phyloP scores from a whole-genome alignment of 2,797 vertebrate species.

The Girardinus metallicus region DNA sequence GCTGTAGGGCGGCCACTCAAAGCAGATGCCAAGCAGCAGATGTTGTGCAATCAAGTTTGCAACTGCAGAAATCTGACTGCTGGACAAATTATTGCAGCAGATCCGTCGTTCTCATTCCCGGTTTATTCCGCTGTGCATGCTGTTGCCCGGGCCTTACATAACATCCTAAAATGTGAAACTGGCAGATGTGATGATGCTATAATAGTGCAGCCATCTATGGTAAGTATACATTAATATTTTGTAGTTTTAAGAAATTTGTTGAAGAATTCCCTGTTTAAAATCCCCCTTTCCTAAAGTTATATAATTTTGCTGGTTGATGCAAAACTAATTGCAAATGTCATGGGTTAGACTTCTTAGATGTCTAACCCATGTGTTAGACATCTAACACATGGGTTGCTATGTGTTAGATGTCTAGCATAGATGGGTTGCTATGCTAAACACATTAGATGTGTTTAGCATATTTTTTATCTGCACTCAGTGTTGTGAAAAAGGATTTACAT shows the following conservation, averaged over 20 bases:
- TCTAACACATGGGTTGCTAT: too few species aligned
- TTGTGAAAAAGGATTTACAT: neutral
- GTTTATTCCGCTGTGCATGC: conserved; percentile 83
- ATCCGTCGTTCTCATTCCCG: conserved; percentile 73
- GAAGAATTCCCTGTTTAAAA: neutral
- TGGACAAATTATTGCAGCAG: conserved; percentile 15
- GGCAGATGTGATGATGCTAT: conserved; percentile 67
- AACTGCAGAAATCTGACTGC: conserved; percentile 46
- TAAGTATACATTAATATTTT: conserved; percentile 59
- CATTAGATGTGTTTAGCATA: too few species aligned
- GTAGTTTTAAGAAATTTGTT: neutral
- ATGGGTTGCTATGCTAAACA: too few species aligned
- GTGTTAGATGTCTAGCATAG: too few species aligned
- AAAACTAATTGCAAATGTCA: neutral
- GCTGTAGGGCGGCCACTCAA: neutral
- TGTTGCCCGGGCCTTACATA: conserved; percentile 84
- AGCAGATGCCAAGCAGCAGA: neutral
- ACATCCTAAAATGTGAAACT: conserved; percentile 74
- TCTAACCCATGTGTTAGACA: too few species aligned
- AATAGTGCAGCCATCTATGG: conserved; percentile 82
- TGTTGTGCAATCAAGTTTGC: conserved; percentile 75
- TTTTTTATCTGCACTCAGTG: too few species aligned
- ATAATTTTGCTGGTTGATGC: neutral
- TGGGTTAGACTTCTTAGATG: neutral
- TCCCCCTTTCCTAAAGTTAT: neutral